phyloP scores from a whole-genome alignment of 2,113 vertebrate species.

The Pungitius pungitius region DNA sequence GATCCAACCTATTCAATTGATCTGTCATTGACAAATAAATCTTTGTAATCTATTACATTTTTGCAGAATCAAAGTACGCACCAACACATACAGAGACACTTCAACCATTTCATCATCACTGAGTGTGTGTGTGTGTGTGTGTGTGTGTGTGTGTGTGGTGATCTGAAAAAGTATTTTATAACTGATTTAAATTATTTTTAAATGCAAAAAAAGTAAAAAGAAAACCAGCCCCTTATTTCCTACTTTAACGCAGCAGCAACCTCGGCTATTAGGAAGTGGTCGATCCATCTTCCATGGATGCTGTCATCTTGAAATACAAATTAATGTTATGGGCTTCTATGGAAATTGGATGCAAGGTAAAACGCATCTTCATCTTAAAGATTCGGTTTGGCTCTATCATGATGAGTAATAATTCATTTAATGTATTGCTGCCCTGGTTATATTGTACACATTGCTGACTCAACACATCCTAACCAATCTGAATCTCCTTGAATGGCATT shows the following conservation, averaged over 20 bases:
- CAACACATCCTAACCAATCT: background rate
- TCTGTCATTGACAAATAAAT: conserved; percentile 37
- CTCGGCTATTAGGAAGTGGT: background rate
- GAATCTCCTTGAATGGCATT: background rate
- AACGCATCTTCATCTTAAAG: conserved; percentile 15
- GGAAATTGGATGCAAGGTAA: conserved; percentile 6
- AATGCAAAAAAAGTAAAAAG: background rate
- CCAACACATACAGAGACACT: background rate
- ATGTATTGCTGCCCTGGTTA: background rate
- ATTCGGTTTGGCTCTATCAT: background rate
- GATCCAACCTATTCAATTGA: conserved; percentile 33
- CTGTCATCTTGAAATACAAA: background rate
- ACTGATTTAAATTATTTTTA: background rate
- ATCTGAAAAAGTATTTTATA: background rate
- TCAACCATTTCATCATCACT: background rate
- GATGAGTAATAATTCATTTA: conserved; percentile 2
- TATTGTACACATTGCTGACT: background rate
- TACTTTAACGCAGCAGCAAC: background rate
- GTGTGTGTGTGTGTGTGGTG: conserved; percentile 1
- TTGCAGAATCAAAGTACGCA: background rate
- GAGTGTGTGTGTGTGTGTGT: background rate
- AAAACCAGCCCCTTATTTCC: background rate
- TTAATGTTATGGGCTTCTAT: background rate
- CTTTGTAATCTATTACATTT: conserved; percentile 28
- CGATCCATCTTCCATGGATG: background rate